Evolutionary conservation across 1,140 invertebrate species (phyloP), one percentile per base, ranked within the genome.

Genomic region (Bombus affinis): DNA sequence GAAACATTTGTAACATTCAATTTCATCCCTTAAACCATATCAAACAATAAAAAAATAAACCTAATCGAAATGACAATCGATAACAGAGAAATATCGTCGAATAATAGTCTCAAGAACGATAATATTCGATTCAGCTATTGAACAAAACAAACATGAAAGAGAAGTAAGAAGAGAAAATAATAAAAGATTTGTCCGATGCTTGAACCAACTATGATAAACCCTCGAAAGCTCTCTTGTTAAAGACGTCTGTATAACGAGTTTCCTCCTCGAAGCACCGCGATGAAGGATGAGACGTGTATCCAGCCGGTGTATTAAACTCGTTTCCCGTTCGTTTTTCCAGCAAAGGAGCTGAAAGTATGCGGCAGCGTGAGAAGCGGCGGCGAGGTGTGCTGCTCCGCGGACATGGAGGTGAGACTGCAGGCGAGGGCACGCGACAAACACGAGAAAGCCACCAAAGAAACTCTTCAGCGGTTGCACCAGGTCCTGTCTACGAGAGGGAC

Each of bases 321-420:
- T 86, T 89, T 80, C 72, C 37, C 59, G 35, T 86, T 82, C 47
- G 32, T 37, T 88, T 80, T 92, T 93, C 28, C 90, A 95, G 95
- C 95, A n/a, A 93, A 91, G 87, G 94, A 95, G 89, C 88, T 95
- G 74, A 95, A 93, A 88, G 93, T 92, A 88, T 95, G 95, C 85
- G 94, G 94, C 77, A 94, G 94, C 42, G 91, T 93, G 88, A 94
- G 92, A 74, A 95, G 93, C 73, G 94, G 95, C 42, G 94, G 94
- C 47, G 94, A 94, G 83, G 95, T 95, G 10, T 95, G 95, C 82
- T 95, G 95, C 79, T 94, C 94, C 12, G 93, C 94, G 35, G 94
- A 95, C 86, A 95, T 95, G 94, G 95, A 95, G 79, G 57, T 93
- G 79, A 92, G 93, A 85, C 81, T 95, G 37, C 94, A 94, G 83